Conservation (phyloP, 2,797 vertebrate species). For the Enteromius fasciolatus region DNA sequence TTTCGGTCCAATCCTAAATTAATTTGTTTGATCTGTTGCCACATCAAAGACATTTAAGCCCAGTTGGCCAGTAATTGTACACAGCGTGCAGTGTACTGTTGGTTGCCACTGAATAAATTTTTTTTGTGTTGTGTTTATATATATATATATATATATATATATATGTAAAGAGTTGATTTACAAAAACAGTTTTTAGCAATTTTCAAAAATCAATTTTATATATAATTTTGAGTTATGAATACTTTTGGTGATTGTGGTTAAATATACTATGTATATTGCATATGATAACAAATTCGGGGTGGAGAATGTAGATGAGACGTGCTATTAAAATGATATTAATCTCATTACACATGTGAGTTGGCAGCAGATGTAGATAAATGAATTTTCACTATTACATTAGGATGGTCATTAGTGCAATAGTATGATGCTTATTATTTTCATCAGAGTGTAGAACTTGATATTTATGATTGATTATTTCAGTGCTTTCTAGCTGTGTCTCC, state of each 20-base stretch:
- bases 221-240: not conserved
- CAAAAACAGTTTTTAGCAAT: too few species aligned
- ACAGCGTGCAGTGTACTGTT: conserved; percentile 5
- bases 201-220: too few species aligned
- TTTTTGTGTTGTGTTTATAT: too few species aligned
- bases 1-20: conserved; percentile 28
- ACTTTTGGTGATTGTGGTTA: not conserved
- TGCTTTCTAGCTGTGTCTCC: not conserved
- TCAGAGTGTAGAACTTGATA: conserved; percentile 8
- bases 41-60: conserved; percentile 30
- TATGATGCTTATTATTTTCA: conserved; percentile 15
- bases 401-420: conserved; percentile 10
- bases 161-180: too few species aligned
- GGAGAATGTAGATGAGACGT: not conserved
- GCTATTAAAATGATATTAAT: conserved; percentile 25
- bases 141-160: too few species aligned
- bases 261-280: not conserved
- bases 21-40: conserved; percentile 39
- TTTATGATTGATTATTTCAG: conserved; percentile 26
- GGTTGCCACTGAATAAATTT: not conserved
- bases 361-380: not conserved
- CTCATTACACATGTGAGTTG: conserved; percentile 12
- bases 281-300: not conserved
- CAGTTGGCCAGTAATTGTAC: conserved; percentile 27
- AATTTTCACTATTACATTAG: conserved; percentile 23